phyloP scores from a whole-genome alignment of 2,113 vertebrate species.

The Semicossyphus pulcher region DNA sequence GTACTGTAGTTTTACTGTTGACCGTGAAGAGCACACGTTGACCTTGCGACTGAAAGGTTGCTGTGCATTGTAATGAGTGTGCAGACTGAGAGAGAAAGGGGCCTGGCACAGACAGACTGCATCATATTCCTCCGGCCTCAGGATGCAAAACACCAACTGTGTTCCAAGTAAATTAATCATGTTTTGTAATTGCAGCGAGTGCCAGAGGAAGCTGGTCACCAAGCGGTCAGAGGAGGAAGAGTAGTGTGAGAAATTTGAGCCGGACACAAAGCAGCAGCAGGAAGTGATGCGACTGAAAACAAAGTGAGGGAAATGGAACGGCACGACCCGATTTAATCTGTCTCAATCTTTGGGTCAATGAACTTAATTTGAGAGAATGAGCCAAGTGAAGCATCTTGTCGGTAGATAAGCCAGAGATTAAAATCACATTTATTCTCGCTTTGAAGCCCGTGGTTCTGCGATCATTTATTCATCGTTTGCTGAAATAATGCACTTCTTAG shows the following conservation, averaged over 20 bases:
- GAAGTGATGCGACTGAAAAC: neutral
- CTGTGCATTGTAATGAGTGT: constrained; percentile 65
- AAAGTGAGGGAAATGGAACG: constrained; percentile 6
- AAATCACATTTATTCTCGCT: constrained; percentile 30
- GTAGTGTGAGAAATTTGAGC: neutral
- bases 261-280: neutral
- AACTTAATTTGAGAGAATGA: constrained; percentile 25
- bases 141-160: constrained; percentile 15
- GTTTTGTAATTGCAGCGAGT: constrained; percentile 79
- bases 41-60: constrained; percentile 71
- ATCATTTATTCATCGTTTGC: constrained; percentile 25
- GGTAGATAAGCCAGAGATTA: constrained; percentile 33
- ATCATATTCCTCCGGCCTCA: constrained; percentile 46
- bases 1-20: constrained; percentile 35
- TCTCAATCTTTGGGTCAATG: constrained; percentile 27
- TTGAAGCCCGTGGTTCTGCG: constrained; percentile 4
- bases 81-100: constrained; percentile 14
- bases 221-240: constrained; percentile 50
- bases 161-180: constrained; percentile 65
- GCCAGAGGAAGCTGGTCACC: constrained; percentile 87
- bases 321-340: neutral
- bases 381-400: neutral
- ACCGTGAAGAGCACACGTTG: constrained; percentile 52
- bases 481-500: constrained; percentile 2
- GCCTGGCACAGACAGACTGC: constrained; percentile 22